phyloP scores from a whole-genome alignment of 2,113 vertebrate genomes.

The Xiphophorus hellerii region DNA sequence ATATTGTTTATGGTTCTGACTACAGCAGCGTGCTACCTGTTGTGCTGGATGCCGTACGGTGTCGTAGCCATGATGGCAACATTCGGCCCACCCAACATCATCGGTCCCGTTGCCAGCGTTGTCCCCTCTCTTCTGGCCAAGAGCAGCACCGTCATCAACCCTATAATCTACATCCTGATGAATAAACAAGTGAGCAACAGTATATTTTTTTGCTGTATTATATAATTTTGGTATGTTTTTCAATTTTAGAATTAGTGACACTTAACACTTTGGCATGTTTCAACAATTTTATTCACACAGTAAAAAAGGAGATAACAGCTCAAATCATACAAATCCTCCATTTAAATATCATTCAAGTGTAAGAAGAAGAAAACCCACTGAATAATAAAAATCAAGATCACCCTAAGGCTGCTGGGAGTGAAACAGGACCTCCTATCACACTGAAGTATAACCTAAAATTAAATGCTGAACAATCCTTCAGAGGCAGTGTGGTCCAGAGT shows the following conservation, averaged over 20 bases:
- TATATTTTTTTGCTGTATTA: background rate
- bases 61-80: conserved; percentile 85
- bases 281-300: conserved; percentile 79
- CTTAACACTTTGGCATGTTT: conserved; percentile 37
- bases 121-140: conserved; percentile 87
- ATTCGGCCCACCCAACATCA: conserved; percentile 80
- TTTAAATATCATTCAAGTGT: conserved; percentile 78
- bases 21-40: conserved; percentile 82
- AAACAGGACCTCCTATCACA: conserved; percentile 46
- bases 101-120: conserved; percentile 82
- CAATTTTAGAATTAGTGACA: background rate
- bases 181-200: conserved; percentile 82
- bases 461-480: conserved; percentile 36
- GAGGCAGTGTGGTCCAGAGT: conserved; percentile 56
- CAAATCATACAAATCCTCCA: conserved; percentile 71
- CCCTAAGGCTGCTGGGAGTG: conserved; percentile 65
- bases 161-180: conserved; percentile 88
- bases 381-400: conserved; percentile 50
- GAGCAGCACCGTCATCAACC: conserved; percentile 88
- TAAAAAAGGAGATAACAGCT: conserved; percentile 69
- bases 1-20: conserved; percentile 86
- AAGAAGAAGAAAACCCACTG: conserved; percentile 57
- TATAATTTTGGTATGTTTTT: background rate
- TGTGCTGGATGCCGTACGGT: conserved; percentile 88
- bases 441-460: conserved; percentile 24